phyloP scores from a whole-genome alignment of 2,113 vertebrate genomes.

The Petromus typicus region DNA sequence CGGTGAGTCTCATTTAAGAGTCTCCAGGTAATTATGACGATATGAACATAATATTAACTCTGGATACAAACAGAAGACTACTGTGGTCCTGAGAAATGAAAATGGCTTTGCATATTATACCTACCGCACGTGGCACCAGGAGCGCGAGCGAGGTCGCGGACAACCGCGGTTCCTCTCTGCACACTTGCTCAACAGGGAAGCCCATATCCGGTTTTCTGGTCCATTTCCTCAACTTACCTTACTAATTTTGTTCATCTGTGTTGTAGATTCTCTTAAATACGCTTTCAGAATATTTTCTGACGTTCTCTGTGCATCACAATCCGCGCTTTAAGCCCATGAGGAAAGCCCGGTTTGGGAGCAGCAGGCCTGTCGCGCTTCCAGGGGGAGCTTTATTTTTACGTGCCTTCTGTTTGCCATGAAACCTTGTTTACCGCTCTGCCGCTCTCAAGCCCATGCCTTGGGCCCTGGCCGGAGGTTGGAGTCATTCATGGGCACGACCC shows the following conservation, averaged over 20 bases:
- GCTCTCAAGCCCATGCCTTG: neutral
- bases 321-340: neutral
- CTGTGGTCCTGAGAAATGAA: neutral
- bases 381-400: neutral
- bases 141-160: neutral
- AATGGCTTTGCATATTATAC: neutral
- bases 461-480: neutral
- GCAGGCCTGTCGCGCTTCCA: neutral
- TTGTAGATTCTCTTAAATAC: conserved; percentile 30
- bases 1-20: conserved; percentile 48
- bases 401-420: neutral
- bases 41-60: conserved; percentile 76
- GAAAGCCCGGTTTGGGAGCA: neutral
- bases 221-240: neutral
- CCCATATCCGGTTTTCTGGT: conserved; percentile 5
- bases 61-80: conserved; percentile 49
- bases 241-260: conserved; percentile 20
- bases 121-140: neutral
- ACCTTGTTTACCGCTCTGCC: neutral
- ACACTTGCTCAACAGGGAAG: conserved; percentile 16
- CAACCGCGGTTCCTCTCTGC: conserved; percentile 19
- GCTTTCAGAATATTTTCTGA: conserved; percentile 46
- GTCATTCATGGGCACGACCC: neutral
- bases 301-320: conserved; percentile 41
- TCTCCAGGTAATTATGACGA: conserved; percentile 62